Base-by-base conservation (phyloP, 2,113 vertebrate genomes). In the Amblyornis subalaris region DNA sequence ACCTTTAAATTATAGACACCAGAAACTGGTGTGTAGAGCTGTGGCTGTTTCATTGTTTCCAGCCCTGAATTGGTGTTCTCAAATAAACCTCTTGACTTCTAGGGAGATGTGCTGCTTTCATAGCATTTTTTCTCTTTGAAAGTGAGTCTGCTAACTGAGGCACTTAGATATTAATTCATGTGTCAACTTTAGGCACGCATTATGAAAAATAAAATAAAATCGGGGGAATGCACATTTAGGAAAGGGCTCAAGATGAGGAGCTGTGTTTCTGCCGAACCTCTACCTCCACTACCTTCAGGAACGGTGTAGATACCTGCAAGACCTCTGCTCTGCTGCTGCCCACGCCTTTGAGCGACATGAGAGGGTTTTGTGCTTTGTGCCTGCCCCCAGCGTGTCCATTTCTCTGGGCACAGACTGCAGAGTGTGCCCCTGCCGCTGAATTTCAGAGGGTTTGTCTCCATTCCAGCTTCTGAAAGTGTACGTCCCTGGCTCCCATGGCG, bases 1-100 rank as follows among this genome's bases (percentile, higher is more conserved):
- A 67, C 44, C 61, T 85, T 90, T 94, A 93, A 92, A 94, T 93
- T 93, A 92, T n/a, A 88, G 92, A 90, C 88, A 47, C 29, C 13
- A 70, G 69, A 62, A 90, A 54, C 35, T 31, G 29, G 6, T 51
- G 13, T 33, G 20, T 26, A 67, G 24, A 60, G 23, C 67, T 69
- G 58, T 2, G 4, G 42, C 40, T 78, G 26, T 76, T 91, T 70
- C 66, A 36, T 29, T 73, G 74, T 88, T 60, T 89, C 31, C 47
- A 74, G 58, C 48, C 33, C 28, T 81, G 73, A 78, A 57, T 0
- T 55, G 51, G n/a, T 53, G 51, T 54, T 70, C 71, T 60, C 74
- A 69, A 40, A 8, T 17, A 71, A 81, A 33, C n/a, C 20, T 29
- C 57, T 48, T 2, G 2, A 20, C 26, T 85, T 76, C 48, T 48